These are phyloP conservation scores for Solenopsis invicta DNA, from an alignment of 1,140 invertebrate genomes.

Conservation along the genomic window DNA sequence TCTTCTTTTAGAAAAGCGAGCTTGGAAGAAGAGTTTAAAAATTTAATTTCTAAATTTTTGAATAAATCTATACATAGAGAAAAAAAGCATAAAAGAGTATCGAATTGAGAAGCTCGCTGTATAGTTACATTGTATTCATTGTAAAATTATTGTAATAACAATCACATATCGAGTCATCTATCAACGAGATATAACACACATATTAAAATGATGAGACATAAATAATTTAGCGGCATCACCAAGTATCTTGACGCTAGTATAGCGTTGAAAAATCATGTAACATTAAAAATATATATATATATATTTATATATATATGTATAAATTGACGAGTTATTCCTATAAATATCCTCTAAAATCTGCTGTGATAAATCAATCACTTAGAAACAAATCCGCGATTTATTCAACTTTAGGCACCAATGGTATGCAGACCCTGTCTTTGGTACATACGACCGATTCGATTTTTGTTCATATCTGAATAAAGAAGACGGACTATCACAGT, in stretches of 20 bases:
- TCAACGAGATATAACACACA: constrained; percentile 86
- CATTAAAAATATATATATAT: constrained; percentile 86
- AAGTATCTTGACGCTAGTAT: constrained; percentile 82
- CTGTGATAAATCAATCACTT: constrained; percentile 85
- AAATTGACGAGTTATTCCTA: constrained; percentile 86
- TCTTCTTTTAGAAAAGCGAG: constrained; percentile 65
- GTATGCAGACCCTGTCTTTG: constrained; percentile 88
- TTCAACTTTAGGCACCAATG: constrained; percentile 87
- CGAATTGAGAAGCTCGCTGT: constrained; percentile 71
- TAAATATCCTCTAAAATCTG: constrained; percentile 86
- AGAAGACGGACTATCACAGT: constrained; percentile 66
- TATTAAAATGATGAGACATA: constrained; percentile 86
- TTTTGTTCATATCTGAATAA: constrained; percentile 71
- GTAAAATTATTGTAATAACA: constrained; percentile 87
- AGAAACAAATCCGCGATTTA: constrained; percentile 84
- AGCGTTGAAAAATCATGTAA: constrained; percentile 87
- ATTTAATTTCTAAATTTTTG: constrained; percentile 53
- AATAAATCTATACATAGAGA: constrained; percentile 65
- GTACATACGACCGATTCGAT: constrained; percentile 86
- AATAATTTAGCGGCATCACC: constrained; percentile 87
- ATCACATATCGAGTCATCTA: constrained; percentile 87
- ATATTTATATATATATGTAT: constrained; percentile 85
- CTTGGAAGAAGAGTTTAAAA: constrained; percentile 64
- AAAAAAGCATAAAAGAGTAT: constrained; percentile 73
- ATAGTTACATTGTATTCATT: constrained; percentile 82